phyloP scores from a whole-genome alignment of 2,113 vertebrate genomes.

The Uropsilus gracilis region DNA sequence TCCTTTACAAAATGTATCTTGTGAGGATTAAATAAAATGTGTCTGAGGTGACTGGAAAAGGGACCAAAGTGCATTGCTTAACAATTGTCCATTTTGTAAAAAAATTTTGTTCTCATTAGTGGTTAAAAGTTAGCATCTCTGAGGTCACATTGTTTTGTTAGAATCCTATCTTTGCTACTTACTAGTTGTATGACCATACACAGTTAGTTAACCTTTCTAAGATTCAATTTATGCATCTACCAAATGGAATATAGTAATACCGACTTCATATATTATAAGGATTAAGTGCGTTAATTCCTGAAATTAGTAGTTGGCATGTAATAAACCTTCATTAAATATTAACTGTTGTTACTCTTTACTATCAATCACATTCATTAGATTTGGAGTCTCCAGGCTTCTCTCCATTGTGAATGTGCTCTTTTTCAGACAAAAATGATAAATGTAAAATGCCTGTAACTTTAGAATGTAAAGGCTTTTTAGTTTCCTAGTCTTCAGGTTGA shows the following conservation, averaged over 20 bases:
- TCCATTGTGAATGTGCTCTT: neutral
- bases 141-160: neutral
- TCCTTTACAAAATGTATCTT: neutral
- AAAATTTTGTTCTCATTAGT: neutral
- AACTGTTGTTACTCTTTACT: neutral
- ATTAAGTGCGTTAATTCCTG: conserved; percentile 32
- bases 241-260: neutral
- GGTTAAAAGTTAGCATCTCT: neutral
- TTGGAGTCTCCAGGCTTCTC: neutral
- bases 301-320: neutral
- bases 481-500: neutral
- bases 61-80: neutral
- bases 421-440: neutral
- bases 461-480: neutral
- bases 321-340: conserved; percentile 4
- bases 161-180: neutral
- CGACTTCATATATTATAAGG: neutral
- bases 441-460: neutral
- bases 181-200: neutral
- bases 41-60: neutral
- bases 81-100: neutral
- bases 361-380: neutral
- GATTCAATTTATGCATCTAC: neutral
- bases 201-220: neutral
- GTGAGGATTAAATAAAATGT: neutral